Evolutionary conservation across 2,888 invertebrate species (phyloP), one percentile per base, ranked within the genome.

Genomic region (Drosophila buzzatii): DNA sequence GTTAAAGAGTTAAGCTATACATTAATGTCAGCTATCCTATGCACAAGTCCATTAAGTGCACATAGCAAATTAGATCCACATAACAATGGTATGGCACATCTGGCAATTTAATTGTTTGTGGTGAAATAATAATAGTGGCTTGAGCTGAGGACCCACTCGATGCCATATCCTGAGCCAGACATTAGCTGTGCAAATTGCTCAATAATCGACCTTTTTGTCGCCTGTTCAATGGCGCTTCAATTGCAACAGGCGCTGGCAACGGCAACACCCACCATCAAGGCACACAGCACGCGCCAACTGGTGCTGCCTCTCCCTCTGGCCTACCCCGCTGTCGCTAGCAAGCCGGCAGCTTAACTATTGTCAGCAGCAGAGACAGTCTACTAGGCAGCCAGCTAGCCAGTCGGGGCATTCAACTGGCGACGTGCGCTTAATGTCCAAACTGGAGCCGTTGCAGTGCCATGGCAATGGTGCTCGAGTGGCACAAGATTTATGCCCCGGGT

Each of bases 391-490:
- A 37, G 49, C 27, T 44, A 41, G 41, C 58, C 57, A 59, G 65
- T 47, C 47, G 59, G 78, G 64, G 44, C 73, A 62, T 76, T 76
- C 65, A 69, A 79, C 69, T 68, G 69, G 47, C 51, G 79, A 89
- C 87, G 87, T 86, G 87, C 79, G 85, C 82, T 85, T 85, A 85
- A 85, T 89, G 82, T 76, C 75, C 83, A 81, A 75, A 61, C 68
- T 55, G 44, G 51, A 56, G 53, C 59, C 55, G 61, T 47, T 67
- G 66, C 66, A 68, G 68, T 52, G 33, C 18, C 65, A 65, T 23
- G 51, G 53, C 58, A 39, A 33, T 56, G 42, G 39, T 53, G 77
- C 71, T 77, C 79, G 69, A 79, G 66, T 77, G 81, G 59, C 69
- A 73, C 56, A 67, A 76, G 77, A 78, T 78, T 78, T 78, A 78